phyloP scores from a whole-genome alignment of 2,113 vertebrate species.

The Glaucidium brasilianum region DNA sequence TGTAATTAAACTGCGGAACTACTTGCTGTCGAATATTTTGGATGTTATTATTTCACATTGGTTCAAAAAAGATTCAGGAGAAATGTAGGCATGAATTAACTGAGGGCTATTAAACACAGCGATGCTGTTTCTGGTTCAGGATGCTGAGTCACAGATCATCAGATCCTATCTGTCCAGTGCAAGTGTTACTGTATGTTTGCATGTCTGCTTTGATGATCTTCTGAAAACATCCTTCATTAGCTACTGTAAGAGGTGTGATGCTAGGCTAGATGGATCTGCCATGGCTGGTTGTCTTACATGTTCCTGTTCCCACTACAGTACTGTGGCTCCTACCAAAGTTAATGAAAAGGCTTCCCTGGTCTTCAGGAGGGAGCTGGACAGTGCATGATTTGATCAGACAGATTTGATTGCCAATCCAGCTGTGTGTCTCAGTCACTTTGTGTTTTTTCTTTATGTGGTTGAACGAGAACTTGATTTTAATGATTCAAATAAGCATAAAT shows the following conservation, averaged over 20 bases:
- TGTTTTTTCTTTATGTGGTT: background rate
- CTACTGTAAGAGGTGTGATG: background rate
- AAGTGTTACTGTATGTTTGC: background rate
- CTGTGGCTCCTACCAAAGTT: background rate
- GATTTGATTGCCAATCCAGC: background rate
- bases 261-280: background rate
- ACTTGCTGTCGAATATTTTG: background rate
- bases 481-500: background rate
- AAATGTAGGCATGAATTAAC: background rate
- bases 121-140: background rate
- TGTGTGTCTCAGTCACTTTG: background rate
- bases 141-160: background rate
- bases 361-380: background rate
- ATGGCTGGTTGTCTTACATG: fast-evolving
- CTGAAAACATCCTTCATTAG: background rate
- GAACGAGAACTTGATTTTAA: background rate
- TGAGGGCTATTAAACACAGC: background rate
- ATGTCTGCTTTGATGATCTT: background rate
- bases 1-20: background rate
- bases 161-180: background rate
- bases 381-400: background rate
- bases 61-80: background rate
- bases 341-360: background rate
- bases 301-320: fast-evolving
- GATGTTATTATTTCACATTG: background rate